Evolutionary conservation across 2,113 vertebrate genomes (phyloP).

Genomic region (Trematocara marginatum): DNA sequence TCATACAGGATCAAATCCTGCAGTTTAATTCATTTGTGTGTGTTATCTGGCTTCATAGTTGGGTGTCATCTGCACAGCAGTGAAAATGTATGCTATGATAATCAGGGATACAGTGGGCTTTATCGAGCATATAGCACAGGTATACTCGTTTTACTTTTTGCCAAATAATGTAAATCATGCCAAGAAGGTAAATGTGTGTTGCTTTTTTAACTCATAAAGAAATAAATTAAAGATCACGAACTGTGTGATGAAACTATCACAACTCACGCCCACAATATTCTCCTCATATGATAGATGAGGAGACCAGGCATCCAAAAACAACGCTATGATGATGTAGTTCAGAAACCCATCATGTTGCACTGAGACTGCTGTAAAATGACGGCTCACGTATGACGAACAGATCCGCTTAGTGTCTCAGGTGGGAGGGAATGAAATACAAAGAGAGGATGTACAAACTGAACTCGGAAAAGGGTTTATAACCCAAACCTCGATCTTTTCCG

Average conservation of each 20-base stretch:
- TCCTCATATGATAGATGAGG: background rate
- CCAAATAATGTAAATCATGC: background rate
- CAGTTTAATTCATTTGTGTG: background rate
- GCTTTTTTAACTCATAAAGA: no score
- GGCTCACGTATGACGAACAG: background rate
- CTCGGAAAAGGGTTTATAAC: rapidly evolving
- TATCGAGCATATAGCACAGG: background rate
- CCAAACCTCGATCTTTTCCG: background rate
- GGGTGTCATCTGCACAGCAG: background rate
- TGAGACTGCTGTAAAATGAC: background rate
- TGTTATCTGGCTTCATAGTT: background rate
- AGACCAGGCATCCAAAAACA: background rate
- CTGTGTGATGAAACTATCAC: background rate
- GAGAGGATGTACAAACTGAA: background rate
- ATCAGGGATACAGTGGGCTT: background rate
- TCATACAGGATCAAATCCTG: background rate
- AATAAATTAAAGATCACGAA: background rate
- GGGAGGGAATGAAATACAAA: background rate
- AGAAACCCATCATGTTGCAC: background rate
- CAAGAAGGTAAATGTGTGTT: background rate
- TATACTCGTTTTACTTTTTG: background rate
- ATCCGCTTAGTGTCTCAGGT: background rate
- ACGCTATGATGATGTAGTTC: background rate
- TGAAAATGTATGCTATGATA: background rate
- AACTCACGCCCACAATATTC: background rate